Evolutionary conservation across 2,113 vertebrate genomes (phyloP).

Genomic region (Sorex araneus): DNA sequence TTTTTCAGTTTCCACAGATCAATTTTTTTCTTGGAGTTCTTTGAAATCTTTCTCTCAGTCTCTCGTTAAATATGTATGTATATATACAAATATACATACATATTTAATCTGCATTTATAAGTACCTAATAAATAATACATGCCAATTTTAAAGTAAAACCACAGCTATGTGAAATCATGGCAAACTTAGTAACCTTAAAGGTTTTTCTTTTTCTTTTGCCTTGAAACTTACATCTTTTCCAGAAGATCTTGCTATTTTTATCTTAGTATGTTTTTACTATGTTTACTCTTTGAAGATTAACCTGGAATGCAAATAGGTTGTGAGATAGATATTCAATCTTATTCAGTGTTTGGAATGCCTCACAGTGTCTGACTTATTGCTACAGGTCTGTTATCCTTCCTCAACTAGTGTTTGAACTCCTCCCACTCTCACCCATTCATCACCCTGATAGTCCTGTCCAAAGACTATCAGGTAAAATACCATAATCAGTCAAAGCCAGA

Average conservation of each 20-base stretch:
- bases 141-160: conserved; percentile 5
- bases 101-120: not conserved
- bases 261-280: conserved; percentile 71
- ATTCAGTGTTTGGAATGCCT: conserved; percentile 56
- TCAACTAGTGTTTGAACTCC: conserved; percentile 68
- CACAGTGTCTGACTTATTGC: conserved; percentile 54
- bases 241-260: conserved; percentile 76
- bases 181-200: not conserved
- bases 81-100: not conserved
- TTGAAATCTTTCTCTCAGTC: not conserved
- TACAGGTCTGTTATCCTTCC: conserved; percentile 75
- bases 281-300: conserved; percentile 73
- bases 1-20: conserved; percentile 29
- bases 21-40: conserved; percentile 25
- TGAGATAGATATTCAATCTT: conserved; percentile 39
- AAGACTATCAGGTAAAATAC: conserved; percentile 79
- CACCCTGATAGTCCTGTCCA: conserved; percentile 80
- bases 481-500: conserved; percentile 83
- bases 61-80: not conserved
- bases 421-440: conserved; percentile 76
- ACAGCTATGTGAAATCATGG: conserved; percentile 2
- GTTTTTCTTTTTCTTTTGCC: conserved; percentile 47
- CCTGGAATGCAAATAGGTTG: conserved; percentile 70
- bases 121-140: conserved; percentile 12
- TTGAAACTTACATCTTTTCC: conserved; percentile 54